Evolutionary conservation across 1,140 invertebrate species (phyloP), one percentile per base, ranked within the genome.

Genomic region (Alviniconcha marisindica): DNA sequence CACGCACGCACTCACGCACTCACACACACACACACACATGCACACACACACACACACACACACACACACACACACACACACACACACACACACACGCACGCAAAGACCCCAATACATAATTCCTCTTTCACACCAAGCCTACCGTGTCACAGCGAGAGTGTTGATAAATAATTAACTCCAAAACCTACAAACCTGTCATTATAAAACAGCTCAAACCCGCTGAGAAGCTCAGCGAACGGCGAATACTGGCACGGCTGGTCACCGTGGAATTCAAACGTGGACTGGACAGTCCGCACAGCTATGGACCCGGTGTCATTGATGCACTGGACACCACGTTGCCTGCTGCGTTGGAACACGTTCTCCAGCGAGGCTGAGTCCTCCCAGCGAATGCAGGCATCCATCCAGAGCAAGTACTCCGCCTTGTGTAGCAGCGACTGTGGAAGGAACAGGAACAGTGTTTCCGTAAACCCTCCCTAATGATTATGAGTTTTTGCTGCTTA

Each of bases 331-430:
- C 73, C 73, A 5, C 44, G 42, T 42, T 51, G 42, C 28, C 44
- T 4, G 44, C 42, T 28, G 24, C 73, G 73, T 36, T 76, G 33
- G 42, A 76, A 76, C 3, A 76, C 4, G n/a, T 2, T 4, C 4
- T 76, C 73, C 40, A 76, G 3, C 1, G 73, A 40, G 31, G 38
- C 24, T 63, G 60, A 24, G 60, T 10, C 24, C 14, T 38, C 36
- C 73, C 73, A 76, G 24, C 73, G 40, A n/a, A 76, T 54, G n/a
- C 31, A 76, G 40, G 73, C 73, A 42, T 76, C 73, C n/a, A 40
- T 76, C 73, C 73, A 76, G 24, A 76, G 28, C 73, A 76, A 24
- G 44, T 51, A 76, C 73, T 76, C 73, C 1, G 73, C 73, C 28
- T 54, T 76, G 73, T 28, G 4, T n/a, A 76, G n/a, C 44, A 76